Percentiles rank a stretch among this genome's conserved stretches.
phyloP scores from a whole-genome alignment of 2,113 vertebrate genomes.

The Orientallactaga bullata region DNA sequence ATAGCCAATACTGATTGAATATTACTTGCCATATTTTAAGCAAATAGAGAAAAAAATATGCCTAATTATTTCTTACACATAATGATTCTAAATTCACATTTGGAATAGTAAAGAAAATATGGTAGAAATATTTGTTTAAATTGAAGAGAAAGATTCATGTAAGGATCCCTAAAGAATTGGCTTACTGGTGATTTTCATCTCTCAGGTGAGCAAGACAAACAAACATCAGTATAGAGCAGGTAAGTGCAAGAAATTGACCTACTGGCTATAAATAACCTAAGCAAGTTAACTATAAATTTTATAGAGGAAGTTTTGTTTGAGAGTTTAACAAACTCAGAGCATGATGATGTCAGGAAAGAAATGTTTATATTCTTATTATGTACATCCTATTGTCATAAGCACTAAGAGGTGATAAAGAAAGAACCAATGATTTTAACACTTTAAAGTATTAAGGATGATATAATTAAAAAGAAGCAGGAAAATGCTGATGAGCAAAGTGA shows the following conservation, averaged over 20 bases:
- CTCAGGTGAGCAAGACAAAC: background rate
- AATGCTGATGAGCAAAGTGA: slow-evolving; percentile 8
- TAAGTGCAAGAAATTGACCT: background rate
- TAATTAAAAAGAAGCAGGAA: background rate
- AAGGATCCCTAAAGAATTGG: background rate
- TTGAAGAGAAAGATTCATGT: background rate
- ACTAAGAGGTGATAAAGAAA: slow-evolving; percentile 19
- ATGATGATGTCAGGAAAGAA: slow-evolving; percentile 3
- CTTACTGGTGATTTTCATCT: background rate
- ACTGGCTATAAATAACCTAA: background rate
- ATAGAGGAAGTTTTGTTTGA: background rate
- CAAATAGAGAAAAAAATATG: background rate
- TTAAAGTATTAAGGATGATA: background rate
- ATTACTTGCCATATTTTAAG: background rate
- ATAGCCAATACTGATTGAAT: background rate
- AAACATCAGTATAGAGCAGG: background rate
- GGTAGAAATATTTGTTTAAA: background rate
- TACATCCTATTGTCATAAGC: slow-evolving; percentile 21
- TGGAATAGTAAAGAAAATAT: background rate
- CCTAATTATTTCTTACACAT: background rate
- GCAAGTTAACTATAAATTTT: slow-evolving; percentile 19
- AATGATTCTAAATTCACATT: background rate
- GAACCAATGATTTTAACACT: background rate
- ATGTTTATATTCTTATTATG: slow-evolving; percentile 46
- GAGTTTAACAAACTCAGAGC: background rate